A percentile compares a stretch with the other conserved stretches of the same genome.
Conservation (phyloP, 2,797 vertebrate species). For the Chloroceryle inda region DNA sequence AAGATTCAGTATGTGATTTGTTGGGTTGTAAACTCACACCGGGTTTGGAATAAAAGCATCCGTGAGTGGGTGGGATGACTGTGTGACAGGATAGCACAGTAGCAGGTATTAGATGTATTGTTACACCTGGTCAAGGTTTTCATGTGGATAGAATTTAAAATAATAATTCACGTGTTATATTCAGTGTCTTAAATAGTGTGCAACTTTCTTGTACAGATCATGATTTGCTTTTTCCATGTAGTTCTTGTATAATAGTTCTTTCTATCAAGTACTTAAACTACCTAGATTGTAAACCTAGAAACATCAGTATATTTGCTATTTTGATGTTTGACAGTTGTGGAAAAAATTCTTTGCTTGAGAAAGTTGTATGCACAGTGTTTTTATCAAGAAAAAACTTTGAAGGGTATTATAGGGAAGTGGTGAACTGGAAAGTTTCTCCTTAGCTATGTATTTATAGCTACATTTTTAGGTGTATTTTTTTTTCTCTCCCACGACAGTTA, state of each 20-base stretch:
- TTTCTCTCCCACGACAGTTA: not conserved
- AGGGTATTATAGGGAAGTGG: not conserved
- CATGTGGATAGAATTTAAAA: not conserved
- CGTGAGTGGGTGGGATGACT: accelerated
- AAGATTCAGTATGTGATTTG: accelerated
- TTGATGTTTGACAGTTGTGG: not conserved
- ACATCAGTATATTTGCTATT: not conserved
- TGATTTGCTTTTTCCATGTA: not conserved
- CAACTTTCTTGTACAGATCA: not conserved
- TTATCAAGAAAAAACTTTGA: not conserved
- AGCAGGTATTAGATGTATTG: accelerated
- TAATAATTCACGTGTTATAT: not conserved
- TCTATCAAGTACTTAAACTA: not conserved
- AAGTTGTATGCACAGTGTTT: not conserved
- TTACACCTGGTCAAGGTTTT: not conserved
- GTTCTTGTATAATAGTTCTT: not conserved
- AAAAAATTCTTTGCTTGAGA: not conserved
- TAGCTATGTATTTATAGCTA: not conserved
- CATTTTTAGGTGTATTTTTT: not conserved
- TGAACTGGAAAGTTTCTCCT: not conserved
- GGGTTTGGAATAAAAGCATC: not conserved
- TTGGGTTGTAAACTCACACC: not conserved
- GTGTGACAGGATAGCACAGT: no score
- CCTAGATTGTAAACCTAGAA: not conserved
- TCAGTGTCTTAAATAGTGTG: not conserved